These are phyloP conservation scores for Sicus ferrugineus DNA, from an alignment of 2,888 invertebrate genomes.

Conservation along the genomic window DNA sequence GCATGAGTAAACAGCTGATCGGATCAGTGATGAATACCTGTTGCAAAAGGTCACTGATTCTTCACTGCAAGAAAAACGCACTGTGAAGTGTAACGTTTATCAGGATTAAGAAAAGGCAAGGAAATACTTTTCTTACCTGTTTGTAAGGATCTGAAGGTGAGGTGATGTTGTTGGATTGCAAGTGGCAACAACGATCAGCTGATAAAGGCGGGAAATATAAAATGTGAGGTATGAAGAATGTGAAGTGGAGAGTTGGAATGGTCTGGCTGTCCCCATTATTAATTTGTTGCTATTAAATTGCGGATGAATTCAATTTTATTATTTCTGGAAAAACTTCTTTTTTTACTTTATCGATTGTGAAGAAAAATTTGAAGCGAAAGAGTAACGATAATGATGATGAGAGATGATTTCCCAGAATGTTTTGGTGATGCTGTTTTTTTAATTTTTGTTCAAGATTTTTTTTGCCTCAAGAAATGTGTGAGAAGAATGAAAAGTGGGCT, in stretches of 20 bases:
- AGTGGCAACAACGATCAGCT: slow-evolving; percentile 8
- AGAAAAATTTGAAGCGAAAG: not conserved
- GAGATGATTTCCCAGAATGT: not conserved
- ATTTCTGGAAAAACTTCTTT: not conserved
- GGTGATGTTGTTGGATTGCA: not conserved
- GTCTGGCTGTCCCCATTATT: not conserved
- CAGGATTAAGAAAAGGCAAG: not conserved
- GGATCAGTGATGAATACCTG: not conserved
- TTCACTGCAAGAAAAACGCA: not conserved
- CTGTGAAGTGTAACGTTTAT: slow-evolving; percentile 16
- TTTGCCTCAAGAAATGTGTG: not conserved
- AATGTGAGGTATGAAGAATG: too few species aligned
- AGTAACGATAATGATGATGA: not conserved
- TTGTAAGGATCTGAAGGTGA: not conserved
- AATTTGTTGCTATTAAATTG: slow-evolving; percentile 5
- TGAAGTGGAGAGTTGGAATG: not conserved
- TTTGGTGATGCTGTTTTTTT: not conserved
- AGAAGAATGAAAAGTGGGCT: not conserved
- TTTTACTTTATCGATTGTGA: not conserved
- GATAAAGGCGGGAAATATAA: not conserved
- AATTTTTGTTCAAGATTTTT: not conserved
- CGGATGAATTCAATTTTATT: not conserved
- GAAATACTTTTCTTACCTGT: not conserved
- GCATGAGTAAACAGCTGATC: slow-evolving; percentile 26
- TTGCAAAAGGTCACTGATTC: not conserved